Conservation (phyloP, 2,797 vertebrate species). For the Sebastes minor region DNA sequence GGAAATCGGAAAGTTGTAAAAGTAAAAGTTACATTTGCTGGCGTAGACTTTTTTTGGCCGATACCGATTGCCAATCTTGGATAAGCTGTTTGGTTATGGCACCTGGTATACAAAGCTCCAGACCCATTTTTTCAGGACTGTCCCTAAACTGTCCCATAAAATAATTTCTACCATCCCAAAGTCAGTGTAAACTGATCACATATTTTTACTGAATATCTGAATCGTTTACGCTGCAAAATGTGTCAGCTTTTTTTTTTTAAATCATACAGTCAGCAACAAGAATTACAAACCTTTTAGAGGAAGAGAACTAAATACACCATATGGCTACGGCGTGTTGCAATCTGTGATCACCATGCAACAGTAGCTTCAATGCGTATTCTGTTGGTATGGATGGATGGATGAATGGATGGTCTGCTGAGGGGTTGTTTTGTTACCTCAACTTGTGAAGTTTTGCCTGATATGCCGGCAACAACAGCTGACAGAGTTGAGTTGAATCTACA, state of each 20-base stretch:
- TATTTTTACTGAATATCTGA: background rate
- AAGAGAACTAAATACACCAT: background rate
- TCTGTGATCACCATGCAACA: constrained; percentile 50
- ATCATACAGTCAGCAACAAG: background rate
- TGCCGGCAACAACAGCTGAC: background rate
- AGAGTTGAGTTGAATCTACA: background rate
- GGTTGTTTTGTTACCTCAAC: constrained; percentile 24
- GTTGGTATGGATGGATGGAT: background rate
- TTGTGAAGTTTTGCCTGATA: constrained; percentile 12
- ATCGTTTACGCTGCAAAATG: background rate
- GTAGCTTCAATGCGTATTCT: constrained; percentile 7
- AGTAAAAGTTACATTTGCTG: background rate
- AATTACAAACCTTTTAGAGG: background rate
- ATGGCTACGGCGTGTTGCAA: constrained; percentile 24
- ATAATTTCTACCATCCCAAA: too few relatives aligned
- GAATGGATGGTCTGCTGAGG: constrained; percentile 9
- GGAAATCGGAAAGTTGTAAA: background rate
- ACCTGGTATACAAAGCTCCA: too few relatives aligned
- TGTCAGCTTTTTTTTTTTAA: background rate
- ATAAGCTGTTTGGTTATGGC: too few relatives aligned
- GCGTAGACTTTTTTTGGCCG: too few relatives aligned
- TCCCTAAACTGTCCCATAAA: too few relatives aligned
- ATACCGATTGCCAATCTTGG: too few relatives aligned
- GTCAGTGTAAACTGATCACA: too few relatives aligned
- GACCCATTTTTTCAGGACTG: too few relatives aligned